A percentile compares a stretch with the other conserved stretches of the same genome.
Evolutionary conservation across 1,140 invertebrate genomes (phyloP).

Genomic region (Polyergus mexicanus): DNA sequence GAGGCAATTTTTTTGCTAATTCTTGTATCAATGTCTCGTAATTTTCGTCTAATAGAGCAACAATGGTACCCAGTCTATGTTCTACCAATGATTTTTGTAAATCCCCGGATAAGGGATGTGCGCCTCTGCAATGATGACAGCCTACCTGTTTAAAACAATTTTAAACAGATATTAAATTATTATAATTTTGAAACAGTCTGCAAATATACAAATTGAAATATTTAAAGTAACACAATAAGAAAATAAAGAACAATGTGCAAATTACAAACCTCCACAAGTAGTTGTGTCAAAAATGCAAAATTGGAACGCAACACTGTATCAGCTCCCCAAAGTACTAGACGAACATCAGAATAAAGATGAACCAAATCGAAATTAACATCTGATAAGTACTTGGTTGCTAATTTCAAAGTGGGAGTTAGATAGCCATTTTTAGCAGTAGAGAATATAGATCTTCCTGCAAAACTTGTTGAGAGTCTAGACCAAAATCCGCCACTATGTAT

Average conservation of each 20-base stretch:
- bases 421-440: conserved; percentile 77
- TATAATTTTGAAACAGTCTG: not conserved
- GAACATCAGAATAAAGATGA: conserved; percentile 80
- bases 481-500: conserved; percentile 78
- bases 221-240: not conserved
- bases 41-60: conserved; percentile 78
- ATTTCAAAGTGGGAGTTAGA: conserved; percentile 73
- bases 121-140: conserved; percentile 84
- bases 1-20: conserved; percentile 78
- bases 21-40: conserved; percentile 76
- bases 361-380: conserved; percentile 72
- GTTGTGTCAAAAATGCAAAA: conserved; percentile 80
- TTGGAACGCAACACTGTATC: conserved; percentile 81
- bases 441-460: conserved; percentile 75
- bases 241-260: not conserved
- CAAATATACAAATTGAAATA: not conserved
- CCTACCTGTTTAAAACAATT: conserved; percentile 77
- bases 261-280: conserved; percentile 78
- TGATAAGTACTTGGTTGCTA: conserved; percentile 73
- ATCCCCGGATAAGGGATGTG: conserved; percentile 76
- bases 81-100: conserved; percentile 82
- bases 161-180: conserved; percentile 7
- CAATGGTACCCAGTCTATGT: conserved; percentile 78
- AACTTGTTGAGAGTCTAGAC: conserved; percentile 76
- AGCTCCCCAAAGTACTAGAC: conserved; percentile 81